Base-by-base conservation (phyloP, 2,113 vertebrate genomes). In the Clarias magur region DNA sequence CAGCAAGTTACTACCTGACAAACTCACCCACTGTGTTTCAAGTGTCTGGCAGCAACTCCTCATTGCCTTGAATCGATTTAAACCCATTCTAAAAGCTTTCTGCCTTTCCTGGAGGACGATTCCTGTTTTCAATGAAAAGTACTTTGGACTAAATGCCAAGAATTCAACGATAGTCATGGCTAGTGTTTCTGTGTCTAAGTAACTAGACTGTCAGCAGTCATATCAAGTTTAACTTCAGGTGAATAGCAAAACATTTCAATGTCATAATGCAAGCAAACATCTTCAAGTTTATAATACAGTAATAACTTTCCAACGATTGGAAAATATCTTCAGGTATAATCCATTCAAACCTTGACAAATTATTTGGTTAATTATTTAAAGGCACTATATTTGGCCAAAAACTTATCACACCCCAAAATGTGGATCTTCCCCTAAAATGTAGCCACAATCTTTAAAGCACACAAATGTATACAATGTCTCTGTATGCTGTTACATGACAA, bases 1-100 rank as follows among this genome's bases (percentile, higher is more conserved):
- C 23, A 56, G 53, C 81, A 78, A 16, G 60, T 76, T 87, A 9
- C 70, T 82, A 83, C 86, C 19, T 87, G 86, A 76, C 80, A 59
- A 27, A 38, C 10, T 65, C 38, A 3, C n/a, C 21, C 21, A 65
- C 17, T 21, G 15, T 17, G 19, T 63, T 42, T 65, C 4, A 27
- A 34, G 15, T 62, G 53, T 65, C 16, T 56, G 70, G 21, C 73
- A 34, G 23, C 7, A 75, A 16, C 57, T 76, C 23, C 53, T 38
- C 53, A n/a, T 30, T 63, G 30, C 17, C 23, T 75, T 27, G 53
- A 76, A 19, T 54, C 19, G 13, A 80, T 38, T 57, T 68, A 34
- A 25, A 53, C 48, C 57, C 27, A 16, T 54, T 85, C 27, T 34
- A 25, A 57, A 42, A 38, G 56, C 56, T 38, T 62, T 81, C 30